Evolutionary conservation across 1,140 invertebrate species (phyloP).

Genomic region (Meloidogyne chitwoodi): DNA sequence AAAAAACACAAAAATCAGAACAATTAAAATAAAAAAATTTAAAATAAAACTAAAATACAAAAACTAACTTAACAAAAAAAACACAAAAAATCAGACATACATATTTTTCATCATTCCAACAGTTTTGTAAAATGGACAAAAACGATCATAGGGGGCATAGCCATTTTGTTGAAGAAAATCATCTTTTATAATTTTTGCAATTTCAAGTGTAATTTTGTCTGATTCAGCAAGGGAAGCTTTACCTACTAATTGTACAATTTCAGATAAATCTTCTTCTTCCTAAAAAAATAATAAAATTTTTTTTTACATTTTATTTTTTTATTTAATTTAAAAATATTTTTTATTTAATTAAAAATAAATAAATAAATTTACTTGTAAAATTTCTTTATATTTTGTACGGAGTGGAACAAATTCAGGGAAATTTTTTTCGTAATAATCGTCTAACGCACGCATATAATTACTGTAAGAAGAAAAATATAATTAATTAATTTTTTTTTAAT

Average conservation of each 20-base stretch:
- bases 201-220: conserved; percentile 98
- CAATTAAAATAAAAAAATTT: too few relatives aligned
- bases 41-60: too few relatives aligned
- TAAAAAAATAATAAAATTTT: conserved; percentile 69
- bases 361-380: conserved; percentile 63
- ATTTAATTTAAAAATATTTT: neutral
- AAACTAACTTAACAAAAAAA: neutral
- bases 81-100: conserved; percentile 40
- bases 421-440: conserved; percentile 99
- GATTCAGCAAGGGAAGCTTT: conserved; percentile 89
- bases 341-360: neutral
- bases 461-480: conserved; percentile 61
- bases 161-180: conserved; percentile 93
- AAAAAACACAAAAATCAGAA: neutral
- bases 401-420: conserved; percentile 94
- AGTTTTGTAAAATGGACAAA: conserved; percentile 99
- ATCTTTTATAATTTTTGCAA: conserved; percentile 95
- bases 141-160: conserved; percentile 91
- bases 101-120: conserved; percentile 97
- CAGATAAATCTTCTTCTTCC: conserved; percentile 98
- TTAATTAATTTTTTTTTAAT: neutral
- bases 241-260: conserved; percentile 98
- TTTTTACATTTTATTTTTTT: neutral
- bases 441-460: conserved; percentile 94
- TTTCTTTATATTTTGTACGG: conserved; percentile 78